A percentile compares a stretch with the other conserved stretches of the same genome.
Conservation (phyloP, 1,140 invertebrate species). For the Drosophila chauvacae region DNA sequence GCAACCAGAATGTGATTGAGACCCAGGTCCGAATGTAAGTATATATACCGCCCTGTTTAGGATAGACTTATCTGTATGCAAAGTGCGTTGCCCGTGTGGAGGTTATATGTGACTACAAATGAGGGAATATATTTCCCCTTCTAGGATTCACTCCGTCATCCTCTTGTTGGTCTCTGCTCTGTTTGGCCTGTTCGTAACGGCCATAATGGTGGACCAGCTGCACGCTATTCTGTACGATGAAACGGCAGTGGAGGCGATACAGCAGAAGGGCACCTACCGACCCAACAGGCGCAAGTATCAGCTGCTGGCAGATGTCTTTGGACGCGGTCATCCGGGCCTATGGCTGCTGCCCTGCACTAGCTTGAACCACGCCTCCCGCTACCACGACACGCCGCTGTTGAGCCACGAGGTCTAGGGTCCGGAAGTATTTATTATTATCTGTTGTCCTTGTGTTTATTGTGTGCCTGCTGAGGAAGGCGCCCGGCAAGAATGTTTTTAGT, state of each 20-base stretch:
- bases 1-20: slow-evolving; percentile 88
- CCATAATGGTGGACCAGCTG: slow-evolving; percentile 95
- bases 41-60: background rate
- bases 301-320: slow-evolving; percentile 92
- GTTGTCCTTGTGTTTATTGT: slow-evolving; percentile 50
- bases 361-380: slow-evolving; percentile 85
- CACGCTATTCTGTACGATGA: slow-evolving; percentile 92
- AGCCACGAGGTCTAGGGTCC: slow-evolving; percentile 86
- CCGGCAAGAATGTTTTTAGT: slow-evolving; percentile 44
- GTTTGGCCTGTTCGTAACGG: slow-evolving; percentile 95
- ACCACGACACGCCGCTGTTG: slow-evolving; percentile 86
- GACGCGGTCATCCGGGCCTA: slow-evolving; percentile 88
- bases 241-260: slow-evolving; percentile 90
- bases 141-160: slow-evolving; percentile 93
- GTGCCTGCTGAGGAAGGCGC: slow-evolving; percentile 8
- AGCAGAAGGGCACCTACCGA: slow-evolving; percentile 89
- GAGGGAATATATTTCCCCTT: background rate
- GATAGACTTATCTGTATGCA: background rate
- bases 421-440: slow-evolving; percentile 44
- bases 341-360: slow-evolving; percentile 89
- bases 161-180: slow-evolving; percentile 92
- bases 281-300: slow-evolving; percentile 89
- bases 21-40: slow-evolving; percentile 92
- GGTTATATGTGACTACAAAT: background rate
- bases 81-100: background rate